These are phyloP conservation scores for Chelonia mydas DNA, from an alignment of 2,797 vertebrate genomes.

Conservation along the genomic window DNA sequence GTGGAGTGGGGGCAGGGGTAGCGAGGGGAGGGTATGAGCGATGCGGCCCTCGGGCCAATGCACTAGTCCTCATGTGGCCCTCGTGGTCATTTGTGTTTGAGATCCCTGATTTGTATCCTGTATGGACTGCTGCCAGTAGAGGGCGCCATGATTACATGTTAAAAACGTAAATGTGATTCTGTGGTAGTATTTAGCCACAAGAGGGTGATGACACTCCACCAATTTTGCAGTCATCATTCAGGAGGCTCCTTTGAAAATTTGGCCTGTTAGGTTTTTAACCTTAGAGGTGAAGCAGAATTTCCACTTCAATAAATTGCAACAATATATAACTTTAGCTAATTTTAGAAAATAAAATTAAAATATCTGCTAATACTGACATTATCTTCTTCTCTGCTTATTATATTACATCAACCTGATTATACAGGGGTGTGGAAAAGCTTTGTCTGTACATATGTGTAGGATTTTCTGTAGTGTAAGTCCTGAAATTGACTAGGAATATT, in stretches of 20 bases:
- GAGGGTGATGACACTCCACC: background rate
- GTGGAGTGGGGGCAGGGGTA: too few relatives aligned
- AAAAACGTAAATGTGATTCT: background rate
- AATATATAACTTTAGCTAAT: background rate
- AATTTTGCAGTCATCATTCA: background rate
- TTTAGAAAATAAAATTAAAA: background rate
- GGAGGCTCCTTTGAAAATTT: background rate
- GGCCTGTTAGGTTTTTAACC: background rate
- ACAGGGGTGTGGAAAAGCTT: background rate
- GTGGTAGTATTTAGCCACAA: background rate
- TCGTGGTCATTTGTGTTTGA: too few relatives aligned
- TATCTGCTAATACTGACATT: background rate
- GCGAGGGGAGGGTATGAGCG: too few relatives aligned
- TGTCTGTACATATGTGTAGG: background rate
- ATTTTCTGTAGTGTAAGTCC: background rate
- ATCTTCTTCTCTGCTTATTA: background rate
- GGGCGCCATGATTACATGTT: rapidly evolving
- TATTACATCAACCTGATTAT: background rate
- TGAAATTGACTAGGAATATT: background rate
- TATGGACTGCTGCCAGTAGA: background rate
- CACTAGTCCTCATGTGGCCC: too few relatives aligned
- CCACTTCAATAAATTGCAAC: background rate
- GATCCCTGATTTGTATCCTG: background rate
- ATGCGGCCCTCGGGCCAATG: too few relatives aligned
- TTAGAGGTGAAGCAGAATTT: background rate